Evolutionary conservation across 2,113 vertebrate genomes (phyloP), one percentile per base, ranked within the genome.

Genomic region (Cebus imitator): DNA sequence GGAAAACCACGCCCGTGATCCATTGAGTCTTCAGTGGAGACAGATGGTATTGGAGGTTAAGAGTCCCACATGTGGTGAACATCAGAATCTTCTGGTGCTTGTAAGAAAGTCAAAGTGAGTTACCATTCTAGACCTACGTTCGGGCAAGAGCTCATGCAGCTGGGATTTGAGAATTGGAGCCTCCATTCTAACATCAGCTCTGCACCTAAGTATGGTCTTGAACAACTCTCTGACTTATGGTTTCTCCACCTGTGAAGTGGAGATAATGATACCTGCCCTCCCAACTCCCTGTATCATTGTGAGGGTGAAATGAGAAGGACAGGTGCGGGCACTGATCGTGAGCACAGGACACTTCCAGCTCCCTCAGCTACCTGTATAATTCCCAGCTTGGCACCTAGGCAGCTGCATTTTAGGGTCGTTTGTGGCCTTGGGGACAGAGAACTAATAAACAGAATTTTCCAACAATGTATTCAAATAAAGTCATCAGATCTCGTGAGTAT

Each of bases 121-220:
- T 45, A 25, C 6, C 5, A 55, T 32, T 68, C 78, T 52, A 73
- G 58, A 30, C 9, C 89, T 75, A 9, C 5, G 16, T 21, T 10
- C 8, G 6, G 58, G 37, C 37, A 58, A 40, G 78, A 6, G 4
- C 35, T 43, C 1, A n/a, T 6, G 25, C 23, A 89, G 21, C 43
- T 37, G 48, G 27, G 61, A 84, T 68, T 16, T 21, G 11, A 79
- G 55, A 95, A 76, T 6, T 6, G n/a, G 73, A 72, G 73, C 8
- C 8, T 32, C 8, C 0, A 0, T 50, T 80, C 37, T 55, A 75
- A 32, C 0, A 9, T 48, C 0, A 1, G 17, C 8, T 27, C 32
- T 13, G 18, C 6, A 37, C 6, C 55, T 25, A 6, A 35, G 43
- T 21, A 6, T 70, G 76, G 25, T 48, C 55, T 58, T 35, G 70